Base-by-base conservation (phyloP, 2,888 invertebrate genomes). In the Agrochola circellaris region DNA sequence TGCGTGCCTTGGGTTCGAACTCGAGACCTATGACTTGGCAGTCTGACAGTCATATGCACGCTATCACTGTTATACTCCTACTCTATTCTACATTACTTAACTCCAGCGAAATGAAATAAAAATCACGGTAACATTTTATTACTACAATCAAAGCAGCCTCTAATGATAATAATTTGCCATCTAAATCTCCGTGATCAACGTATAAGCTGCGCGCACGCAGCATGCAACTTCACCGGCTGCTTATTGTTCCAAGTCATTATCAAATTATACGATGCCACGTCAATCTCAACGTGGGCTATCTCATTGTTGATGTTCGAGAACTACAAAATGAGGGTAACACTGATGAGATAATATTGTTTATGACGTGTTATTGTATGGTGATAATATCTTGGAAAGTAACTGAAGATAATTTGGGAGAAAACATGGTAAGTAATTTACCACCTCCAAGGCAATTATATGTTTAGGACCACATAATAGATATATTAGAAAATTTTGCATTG, bases 131-230 rank as follows among this genome's bases (percentile, higher is more conserved):
- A 7, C 4, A 68, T 81, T 69, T 60, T 70, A 73, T 64, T 67
- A 60, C 60, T 58, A 30, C 42, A 58, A 71, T 56, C 17, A 61
- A 65, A 85, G 64, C 15, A 17, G 54, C 15, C 5, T 51, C 13
- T 74, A 81, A 85, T 83, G 82, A 77, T 65, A 77, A 77, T 81
- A 71, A 77, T 81, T 73, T 71, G 1, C 61, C 48, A 68, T 20
- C 45, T 60, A 51, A 72, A 72, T 73, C 38, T 17, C 65, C 7
- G 48, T 67, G 66, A 69, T 78, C 69, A 69, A 64, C 69, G 61
- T 58, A 48, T 65, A 54, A 58, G 13, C 0, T 82, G 79, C 86
- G 75, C 83, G 58, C 83, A 74, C 79, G 84, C 86, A 76, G 72
- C 83, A n/a, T n/a, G 79, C 84, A 70, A 64, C 15, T 54, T 65